Conservation (phyloP, 1,140 invertebrate genomes). For the Magallana gigas region DNA sequence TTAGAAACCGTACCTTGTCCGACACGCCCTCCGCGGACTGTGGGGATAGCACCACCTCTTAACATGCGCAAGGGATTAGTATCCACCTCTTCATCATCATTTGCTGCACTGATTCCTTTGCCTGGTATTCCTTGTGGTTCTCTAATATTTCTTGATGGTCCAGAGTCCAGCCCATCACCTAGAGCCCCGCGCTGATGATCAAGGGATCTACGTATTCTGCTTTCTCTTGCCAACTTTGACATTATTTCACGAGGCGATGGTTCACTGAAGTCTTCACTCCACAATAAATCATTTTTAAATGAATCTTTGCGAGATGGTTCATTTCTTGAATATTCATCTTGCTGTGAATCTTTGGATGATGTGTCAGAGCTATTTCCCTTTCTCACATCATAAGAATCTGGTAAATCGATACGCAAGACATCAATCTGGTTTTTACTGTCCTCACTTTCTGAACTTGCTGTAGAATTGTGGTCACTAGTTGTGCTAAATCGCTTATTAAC, state of each 20-base stretch:
- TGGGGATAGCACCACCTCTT: constrained; percentile 78
- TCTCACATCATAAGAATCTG: constrained; percentile 53
- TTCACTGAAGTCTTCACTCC: constrained; percentile 74
- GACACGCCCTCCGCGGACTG: constrained; percentile 67
- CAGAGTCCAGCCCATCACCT: constrained; percentile 61
- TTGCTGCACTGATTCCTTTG: constrained; percentile 53
- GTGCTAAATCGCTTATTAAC: constrained; percentile 9
- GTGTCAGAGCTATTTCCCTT: constrained; percentile 57
- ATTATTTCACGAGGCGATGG: constrained; percentile 75
- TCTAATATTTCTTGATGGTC: constrained; percentile 65
- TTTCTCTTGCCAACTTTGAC: constrained; percentile 71
- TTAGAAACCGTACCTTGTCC: constrained; percentile 72
- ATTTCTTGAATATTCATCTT: constrained; percentile 39
- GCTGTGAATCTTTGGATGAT: constrained; percentile 52
- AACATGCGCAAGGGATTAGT: constrained; percentile 88
- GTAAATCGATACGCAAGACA: constrained; percentile 58
- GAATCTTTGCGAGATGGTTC: constrained; percentile 43
- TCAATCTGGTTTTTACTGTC: constrained; percentile 54
- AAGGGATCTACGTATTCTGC: constrained; percentile 69
- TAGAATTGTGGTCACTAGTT: constrained; percentile 10
- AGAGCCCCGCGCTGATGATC: constrained; percentile 72
- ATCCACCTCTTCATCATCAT: constrained; percentile 77
- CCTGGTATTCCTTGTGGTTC: constrained; percentile 76
- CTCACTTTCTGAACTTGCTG: constrained; percentile 41
- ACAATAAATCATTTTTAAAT: constrained; percentile 52